Base-by-base conservation (phyloP, 2,797 vertebrate genomes). In the Falco berigora region DNA sequence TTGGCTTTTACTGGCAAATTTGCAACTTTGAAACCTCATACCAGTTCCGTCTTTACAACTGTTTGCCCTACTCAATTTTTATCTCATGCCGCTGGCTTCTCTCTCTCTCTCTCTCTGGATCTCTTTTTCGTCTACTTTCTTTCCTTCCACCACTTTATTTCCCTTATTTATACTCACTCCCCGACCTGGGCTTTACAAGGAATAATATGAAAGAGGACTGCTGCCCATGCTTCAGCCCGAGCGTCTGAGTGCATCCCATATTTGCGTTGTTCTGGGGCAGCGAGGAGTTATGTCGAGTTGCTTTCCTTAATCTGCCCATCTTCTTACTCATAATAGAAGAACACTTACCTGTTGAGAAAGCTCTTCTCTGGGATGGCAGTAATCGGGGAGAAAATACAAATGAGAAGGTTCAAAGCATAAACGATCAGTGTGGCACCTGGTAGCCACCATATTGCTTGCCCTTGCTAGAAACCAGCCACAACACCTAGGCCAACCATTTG, bases 211-310 rank as follows among this genome's bases (percentile, higher is more conserved):
- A 28, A 56, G 34, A 0, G 0, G 27, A 44, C 52, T 52, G 68
- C 18, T 50, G 28, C 19, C 34, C 4, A 0, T 3, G 8, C 49
- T 2, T 10, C 53, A 36, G 76, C 38, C 25, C 1, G 0, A 23
- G 32, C 0, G 3, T 42, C 16, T 4, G n/a, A 69, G 49, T 0
- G 4, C 49, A 7, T 32, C 49, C 25, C 1, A 0, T 8, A 6
- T 8, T 25, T 10, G 14, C 0, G 2, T 64, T 53, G 25, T 22
- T 34, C 72, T 24, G 34, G 47, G 52, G 14, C 58, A 47, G 27
- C 2, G 25, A 40, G 27, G 25, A 77, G n/a, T 44, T 28, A 3
- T 5, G 20, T 13, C 17, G 68, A 22, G 32, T 16, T 77, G 16
- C 58, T 53, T 66, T 88, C 44, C 53, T 75, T 47, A 19, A 22